phyloP scores from a whole-genome alignment of 2,888 invertebrate species.

The Drosophila flavopinicola region DNA sequence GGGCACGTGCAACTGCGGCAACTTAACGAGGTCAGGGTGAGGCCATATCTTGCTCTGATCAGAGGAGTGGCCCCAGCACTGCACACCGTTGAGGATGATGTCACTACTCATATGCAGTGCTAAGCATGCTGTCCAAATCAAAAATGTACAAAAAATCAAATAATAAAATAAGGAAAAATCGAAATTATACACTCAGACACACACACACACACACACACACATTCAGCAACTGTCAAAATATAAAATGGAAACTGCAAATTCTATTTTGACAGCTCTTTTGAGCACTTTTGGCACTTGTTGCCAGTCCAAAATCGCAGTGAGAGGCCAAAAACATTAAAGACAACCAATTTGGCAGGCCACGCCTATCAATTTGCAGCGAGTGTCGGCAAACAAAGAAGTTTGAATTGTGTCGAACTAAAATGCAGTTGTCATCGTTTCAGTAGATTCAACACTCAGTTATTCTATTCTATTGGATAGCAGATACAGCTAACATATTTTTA shows the following conservation, averaged over 20 bases:
- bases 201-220: conserved; percentile 7
- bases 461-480: too few relatives aligned
- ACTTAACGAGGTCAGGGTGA: conserved; percentile 71
- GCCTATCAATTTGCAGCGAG: conserved; percentile 33
- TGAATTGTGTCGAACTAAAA: background rate
- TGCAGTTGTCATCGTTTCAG: too few relatives aligned
- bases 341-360: conserved; percentile 46
- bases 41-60: conserved; percentile 52
- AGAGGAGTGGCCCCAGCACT: conserved; percentile 13
- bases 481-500: too few relatives aligned
- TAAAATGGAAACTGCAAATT: conserved; percentile 44
- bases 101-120: conserved; percentile 16
- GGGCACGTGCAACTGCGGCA: conserved; percentile 70
- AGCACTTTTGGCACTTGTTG: conserved; percentile 64
- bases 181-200: background rate
- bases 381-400: background rate
- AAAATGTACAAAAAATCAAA: too few relatives aligned
- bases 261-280: conserved; percentile 30
- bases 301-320: conserved; percentile 37
- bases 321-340: conserved; percentile 11
- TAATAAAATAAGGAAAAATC: background rate
- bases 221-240: conserved; percentile 37
- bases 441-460: too few relatives aligned
- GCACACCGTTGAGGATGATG: conserved; percentile 20
- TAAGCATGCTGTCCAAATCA: conserved; percentile 32